Evolutionary conservation across 1,140 invertebrate genomes (phyloP).

Genomic region (Propsilocerus akamusi): DNA sequence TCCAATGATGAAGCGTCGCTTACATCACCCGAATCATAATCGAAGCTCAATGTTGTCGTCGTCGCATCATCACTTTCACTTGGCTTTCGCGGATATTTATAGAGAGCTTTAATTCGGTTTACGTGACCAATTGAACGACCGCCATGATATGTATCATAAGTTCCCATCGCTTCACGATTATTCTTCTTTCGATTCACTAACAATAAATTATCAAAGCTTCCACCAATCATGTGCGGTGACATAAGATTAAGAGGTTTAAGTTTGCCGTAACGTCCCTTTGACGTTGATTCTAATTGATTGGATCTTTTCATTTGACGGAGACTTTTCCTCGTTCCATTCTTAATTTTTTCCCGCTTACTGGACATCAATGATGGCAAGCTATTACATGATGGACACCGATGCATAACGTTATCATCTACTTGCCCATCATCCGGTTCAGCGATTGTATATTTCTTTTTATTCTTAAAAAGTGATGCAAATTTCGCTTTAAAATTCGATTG

Average conservation of each 20-base stretch:
- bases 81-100: constrained; percentile 10
- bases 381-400: neutral
- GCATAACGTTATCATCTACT: neutral
- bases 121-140: constrained; percentile 1
- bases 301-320: neutral
- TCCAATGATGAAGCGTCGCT: constrained; percentile 3
- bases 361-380: neutral
- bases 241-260: neutral
- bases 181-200: neutral
- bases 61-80: constrained; percentile 5
- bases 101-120: neutral
- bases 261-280: neutral
- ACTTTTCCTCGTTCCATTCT: neutral
- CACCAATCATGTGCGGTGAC: neutral
- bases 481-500: neutral
- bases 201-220: constrained; percentile 1
- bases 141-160: constrained; percentile 10
- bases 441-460: constrained; percentile 1
- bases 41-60: constrained; percentile 1
- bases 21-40: constrained; percentile 3
- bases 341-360: neutral
- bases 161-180: neutral
- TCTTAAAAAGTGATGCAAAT: neutral
- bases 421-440: neutral
- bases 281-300: too few species aligned